A percentile compares a stretch with the other conserved stretches of the same genome.
phyloP scores from a whole-genome alignment of 2,888 invertebrate genomes.

The Galerucella nymphaeae region DNA sequence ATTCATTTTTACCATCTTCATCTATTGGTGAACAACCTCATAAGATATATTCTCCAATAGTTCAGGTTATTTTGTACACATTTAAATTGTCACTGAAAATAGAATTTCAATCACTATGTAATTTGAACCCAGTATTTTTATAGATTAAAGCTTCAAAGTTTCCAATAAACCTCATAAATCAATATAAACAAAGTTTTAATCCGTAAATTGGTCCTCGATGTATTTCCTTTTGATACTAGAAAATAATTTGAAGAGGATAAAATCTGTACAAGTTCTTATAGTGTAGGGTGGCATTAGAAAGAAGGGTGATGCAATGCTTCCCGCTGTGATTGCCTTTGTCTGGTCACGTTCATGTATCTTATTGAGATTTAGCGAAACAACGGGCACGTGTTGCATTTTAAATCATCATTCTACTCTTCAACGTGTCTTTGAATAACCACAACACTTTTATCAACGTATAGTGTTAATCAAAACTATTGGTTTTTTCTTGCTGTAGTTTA shows the following conservation, averaged over 20 bases:
- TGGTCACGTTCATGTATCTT: constrained; percentile 51
- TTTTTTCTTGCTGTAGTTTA: no score
- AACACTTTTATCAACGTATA: neutral
- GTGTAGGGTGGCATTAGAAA: constrained; percentile 38
- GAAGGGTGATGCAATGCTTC: constrained; percentile 46
- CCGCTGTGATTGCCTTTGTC: constrained; percentile 53
- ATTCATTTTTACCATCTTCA: no score
- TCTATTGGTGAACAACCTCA: no score
- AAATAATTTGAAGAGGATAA: constrained; percentile 21
- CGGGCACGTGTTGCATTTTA: constrained; percentile 62
- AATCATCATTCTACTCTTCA: constrained; percentile 60
- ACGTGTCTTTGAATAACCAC: constrained; percentile 31
- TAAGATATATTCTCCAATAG: no score
- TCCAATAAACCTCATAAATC: neutral
- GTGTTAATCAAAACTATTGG: neutral
- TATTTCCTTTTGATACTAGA: constrained; percentile 15
- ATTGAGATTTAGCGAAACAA: constrained; percentile 49
- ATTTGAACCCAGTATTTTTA: no score
- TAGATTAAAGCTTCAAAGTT: neutral
- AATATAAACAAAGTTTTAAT: neutral
- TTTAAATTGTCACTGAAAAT: no score
- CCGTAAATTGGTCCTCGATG: constrained; percentile 2
- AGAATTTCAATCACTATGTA: no score
- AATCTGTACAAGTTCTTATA: constrained; percentile 25
- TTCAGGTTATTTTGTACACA: no score